Evolutionary conservation across 1,140 invertebrate species (phyloP).

Genomic region (Heterodera schachtii): DNA sequence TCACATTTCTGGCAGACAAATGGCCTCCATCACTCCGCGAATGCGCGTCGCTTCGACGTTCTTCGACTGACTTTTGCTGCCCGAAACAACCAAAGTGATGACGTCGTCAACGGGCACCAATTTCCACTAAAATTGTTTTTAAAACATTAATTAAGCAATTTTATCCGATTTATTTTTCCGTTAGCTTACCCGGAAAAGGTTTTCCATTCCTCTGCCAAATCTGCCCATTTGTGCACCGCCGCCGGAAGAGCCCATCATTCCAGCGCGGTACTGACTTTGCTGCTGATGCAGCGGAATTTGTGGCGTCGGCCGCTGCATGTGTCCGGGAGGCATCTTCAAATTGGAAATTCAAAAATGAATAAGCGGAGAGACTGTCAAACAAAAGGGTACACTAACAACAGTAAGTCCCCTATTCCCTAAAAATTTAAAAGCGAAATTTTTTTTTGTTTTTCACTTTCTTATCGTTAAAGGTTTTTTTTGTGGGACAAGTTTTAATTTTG

Average conservation of each 20-base stretch:
- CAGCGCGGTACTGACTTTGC: neutral
- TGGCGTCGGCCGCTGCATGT: neutral
- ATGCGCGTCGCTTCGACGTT: conserved; percentile 3
- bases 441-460: no score
- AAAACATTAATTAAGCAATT: no score
- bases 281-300: neutral
- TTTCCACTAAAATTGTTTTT: conserved; percentile 1
- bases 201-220: neutral
- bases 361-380: no score
- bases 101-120: neutral
- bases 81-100: conserved; percentile 14
- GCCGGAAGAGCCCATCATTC: neutral
- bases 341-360: no score
- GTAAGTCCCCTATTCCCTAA: no score
- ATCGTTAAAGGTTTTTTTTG: no score
- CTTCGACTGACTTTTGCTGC: conserved; percentile 13
- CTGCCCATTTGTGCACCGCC: neutral
- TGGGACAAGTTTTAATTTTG: no score
- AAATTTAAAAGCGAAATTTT: no score
- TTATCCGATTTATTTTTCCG: no score
- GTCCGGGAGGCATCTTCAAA: conserved; percentile 17
- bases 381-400: no score
- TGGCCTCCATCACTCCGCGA: conserved; percentile 1
- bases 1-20: conserved; percentile 12
- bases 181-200: neutral